These are phyloP conservation scores for Drosophila testacea DNA, from an alignment of 2,888 invertebrate species.

Conservation along the genomic window DNA sequence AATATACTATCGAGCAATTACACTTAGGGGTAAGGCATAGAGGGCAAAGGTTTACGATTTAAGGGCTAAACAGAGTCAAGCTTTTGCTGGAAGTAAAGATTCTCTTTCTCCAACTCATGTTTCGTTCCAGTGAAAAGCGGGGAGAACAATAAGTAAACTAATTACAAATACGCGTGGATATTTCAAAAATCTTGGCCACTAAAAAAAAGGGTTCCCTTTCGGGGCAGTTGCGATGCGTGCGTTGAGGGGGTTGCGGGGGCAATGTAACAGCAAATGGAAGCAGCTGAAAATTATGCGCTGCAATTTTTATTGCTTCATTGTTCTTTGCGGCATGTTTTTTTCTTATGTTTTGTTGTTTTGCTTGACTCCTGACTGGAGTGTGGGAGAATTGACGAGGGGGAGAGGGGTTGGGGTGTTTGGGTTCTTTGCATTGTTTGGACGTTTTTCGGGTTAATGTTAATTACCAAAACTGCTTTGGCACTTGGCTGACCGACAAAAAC, in stretches of 20 bases:
- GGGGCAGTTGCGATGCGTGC: background rate
- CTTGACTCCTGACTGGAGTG: conserved; percentile 36
- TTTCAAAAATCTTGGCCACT: conserved; percentile 53
- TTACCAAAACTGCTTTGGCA: conserved; percentile 81
- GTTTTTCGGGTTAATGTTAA: conserved; percentile 77
- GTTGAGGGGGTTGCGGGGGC: background rate
- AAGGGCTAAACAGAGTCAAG: background rate
- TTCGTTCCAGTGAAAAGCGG: conserved; percentile 10
- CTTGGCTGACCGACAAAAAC: conserved; percentile 65
- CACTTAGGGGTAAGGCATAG: background rate
- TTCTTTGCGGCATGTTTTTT: conserved; percentile 56
- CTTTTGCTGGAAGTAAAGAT: background rate
- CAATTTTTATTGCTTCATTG: conserved; percentile 82
- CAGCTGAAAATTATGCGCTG: conserved; percentile 79
- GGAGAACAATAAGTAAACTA: conserved; percentile 73
- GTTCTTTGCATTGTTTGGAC: conserved; percentile 75
- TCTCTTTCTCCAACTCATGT: background rate
- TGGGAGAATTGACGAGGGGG: background rate
- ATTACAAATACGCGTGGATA: conserved; percentile 78
- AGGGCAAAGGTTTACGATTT: conserved; percentile 5
- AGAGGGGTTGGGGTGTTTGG: conserved; percentile 32
- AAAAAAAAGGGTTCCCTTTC: conserved; percentile 64
- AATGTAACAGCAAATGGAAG: conserved; percentile 37
- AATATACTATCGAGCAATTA: conserved; percentile 6
- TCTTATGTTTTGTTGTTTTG: conserved; percentile 20